Conservation (phyloP, 2,113 vertebrate genomes). For the Lamprologus ornatipinnis region DNA sequence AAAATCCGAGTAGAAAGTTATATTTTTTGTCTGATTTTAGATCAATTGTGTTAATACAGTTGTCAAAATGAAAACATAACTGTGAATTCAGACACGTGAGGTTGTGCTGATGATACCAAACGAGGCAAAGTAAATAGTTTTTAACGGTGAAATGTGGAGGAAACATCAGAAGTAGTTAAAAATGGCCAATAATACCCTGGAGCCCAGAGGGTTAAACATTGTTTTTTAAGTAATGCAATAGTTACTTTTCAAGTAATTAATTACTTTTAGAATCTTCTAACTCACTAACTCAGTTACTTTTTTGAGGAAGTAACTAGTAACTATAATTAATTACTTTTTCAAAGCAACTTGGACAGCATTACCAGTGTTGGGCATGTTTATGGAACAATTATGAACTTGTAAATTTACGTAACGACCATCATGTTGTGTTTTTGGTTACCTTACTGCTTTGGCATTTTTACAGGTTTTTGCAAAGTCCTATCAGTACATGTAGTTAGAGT, state of each 20-base stretch:
- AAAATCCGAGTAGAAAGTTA: accelerated
- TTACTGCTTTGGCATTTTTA: not conserved
- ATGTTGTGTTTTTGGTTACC: not conserved
- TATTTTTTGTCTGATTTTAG: not conserved
- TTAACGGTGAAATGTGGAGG: too few species aligned
- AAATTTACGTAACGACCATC: not conserved
- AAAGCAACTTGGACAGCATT: not conserved
- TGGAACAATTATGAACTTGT: not conserved
- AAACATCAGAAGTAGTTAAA: not conserved
- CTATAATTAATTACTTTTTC: not conserved
- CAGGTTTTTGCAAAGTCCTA: accelerated
- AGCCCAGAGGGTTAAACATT: not conserved
- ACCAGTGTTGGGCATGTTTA: not conserved
- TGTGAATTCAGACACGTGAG: not conserved
- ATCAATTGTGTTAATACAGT: not conserved
- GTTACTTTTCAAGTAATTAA: not conserved
- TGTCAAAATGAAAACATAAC: not conserved
- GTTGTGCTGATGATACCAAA: accelerated
- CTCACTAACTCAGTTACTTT: not conserved
- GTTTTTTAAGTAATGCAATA: not conserved
- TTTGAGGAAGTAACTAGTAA: not conserved
- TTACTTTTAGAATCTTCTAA: not conserved
- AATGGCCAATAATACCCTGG: not conserved
- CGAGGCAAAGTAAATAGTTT: too few species aligned
- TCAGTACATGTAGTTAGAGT: not conserved